Conservation (phyloP, 2,113 vertebrate species). For the Acrocephalus arundinaceus region DNA sequence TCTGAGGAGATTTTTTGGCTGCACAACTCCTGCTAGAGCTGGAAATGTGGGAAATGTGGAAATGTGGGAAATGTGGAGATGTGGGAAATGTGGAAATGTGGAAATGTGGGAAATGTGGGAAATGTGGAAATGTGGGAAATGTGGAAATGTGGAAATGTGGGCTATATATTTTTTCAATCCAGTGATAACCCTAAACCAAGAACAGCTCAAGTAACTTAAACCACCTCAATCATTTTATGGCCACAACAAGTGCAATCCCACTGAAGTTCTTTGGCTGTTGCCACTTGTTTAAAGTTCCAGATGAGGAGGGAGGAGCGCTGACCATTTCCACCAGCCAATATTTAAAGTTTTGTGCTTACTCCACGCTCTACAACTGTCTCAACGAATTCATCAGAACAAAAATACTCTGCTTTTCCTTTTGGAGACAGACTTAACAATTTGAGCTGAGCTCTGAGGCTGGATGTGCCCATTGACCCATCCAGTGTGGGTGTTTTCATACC, state of each 20-base stretch:
- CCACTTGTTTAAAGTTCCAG: not conserved
- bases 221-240: not conserved
- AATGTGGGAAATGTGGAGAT: too few relatives aligned
- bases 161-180: not conserved
- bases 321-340: not conserved
- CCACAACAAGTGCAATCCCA: not conserved
- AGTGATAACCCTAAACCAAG: not conserved
- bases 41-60: too few relatives aligned
- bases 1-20: not conserved
- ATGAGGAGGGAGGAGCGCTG: not conserved
- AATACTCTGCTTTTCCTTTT: not conserved
- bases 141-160: not conserved
- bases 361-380: not conserved
- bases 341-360: not conserved
- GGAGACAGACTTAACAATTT: not conserved
- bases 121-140: not conserved
- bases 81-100: too few relatives aligned
- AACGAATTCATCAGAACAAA: not conserved
- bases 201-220: not conserved
- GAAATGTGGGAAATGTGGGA: too few relatives aligned
- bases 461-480: slow-evolving; percentile 54
- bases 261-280: not conserved
- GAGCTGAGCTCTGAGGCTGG: slow-evolving; percentile 15
- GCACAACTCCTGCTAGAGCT: accelerated
- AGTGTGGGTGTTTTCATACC: slow-evolving; percentile 56